Base-by-base conservation (phyloP, 2,113 vertebrate species). In the Sapajus apella region DNA sequence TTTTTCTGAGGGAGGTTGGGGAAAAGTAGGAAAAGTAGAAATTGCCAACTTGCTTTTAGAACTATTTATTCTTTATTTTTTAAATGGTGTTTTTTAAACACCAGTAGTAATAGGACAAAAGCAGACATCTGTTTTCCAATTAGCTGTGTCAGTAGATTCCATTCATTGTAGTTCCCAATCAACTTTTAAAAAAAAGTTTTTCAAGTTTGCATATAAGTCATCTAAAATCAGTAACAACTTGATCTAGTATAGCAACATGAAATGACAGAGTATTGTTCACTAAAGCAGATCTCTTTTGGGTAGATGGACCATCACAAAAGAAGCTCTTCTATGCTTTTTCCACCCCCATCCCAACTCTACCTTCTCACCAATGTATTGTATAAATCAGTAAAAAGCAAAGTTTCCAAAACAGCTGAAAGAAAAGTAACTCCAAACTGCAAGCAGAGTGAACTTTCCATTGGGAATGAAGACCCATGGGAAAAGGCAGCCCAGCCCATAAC, bases 331-430 rank as follows among this genome's bases (percentile, higher is more conserved):
- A 30, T 40, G 50, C 45, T 84, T 55, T 90, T 79, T 52, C 70
- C 9, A 40, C 23, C 50, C 80, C 58, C 45, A 87, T 14, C 55
- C 80, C 45, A 88, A 50, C 17, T 56, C 80, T 10, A 32, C n/a
- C 20, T 11, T 16, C 6, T 43, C 23, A 79, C 40, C 40, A 58
- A 6, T 77, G 40, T 77, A 86, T 94, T 66, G 45, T 84, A 52
- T 13, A 88, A n/a, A 75, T 85, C 87, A 95, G n/a, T 79, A 72
- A 91, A 98, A 96, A 92, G 64, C 86, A 95, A 91, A 96, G n/a
- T n/a, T 98, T 95, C 70, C 43, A 64, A 96, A 85, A 97, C 58
- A 87, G 32, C 17, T 52, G 55, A 94, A 87, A 73, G 66, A 66
- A 94, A 97, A 90, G 40, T 37, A 90, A 89, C 27, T 90, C 64